Base-by-base conservation (phyloP, 2,113 vertebrate species). In the Anguilla japonica region DNA sequence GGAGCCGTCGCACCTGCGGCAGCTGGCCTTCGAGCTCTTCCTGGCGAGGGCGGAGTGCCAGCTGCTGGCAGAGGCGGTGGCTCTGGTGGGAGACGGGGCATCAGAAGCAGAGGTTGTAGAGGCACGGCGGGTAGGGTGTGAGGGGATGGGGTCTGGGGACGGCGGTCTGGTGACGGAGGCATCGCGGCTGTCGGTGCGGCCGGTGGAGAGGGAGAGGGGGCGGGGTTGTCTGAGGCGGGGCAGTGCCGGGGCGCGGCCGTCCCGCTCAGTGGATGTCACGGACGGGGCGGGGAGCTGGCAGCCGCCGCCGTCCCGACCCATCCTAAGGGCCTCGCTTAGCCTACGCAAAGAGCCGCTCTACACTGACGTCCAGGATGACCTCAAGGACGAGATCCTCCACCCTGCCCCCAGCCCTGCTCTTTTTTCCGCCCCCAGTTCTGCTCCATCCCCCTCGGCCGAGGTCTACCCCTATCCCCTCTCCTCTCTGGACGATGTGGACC, bases 31-130 rank as follows among this genome's bases (percentile, higher is more conserved):
- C 41, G 96, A 97, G 87, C 96, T 97, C 84, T 97, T 96, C 60
- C 86, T 97, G 93, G 96, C 96, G 89, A 94, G 94, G 84, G 94
- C 96, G 4, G 96, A 97, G 26, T 97, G 96, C 1, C 95, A 96
- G 87, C 95, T 96, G 90, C 92, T 97, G 11, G 91, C 96, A 41
- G 96, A 96, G 86, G 96, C 96, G 53, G 94, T 95, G 84, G 91
- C 95, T 9, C 95, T 96, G 87, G 95, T 96, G 86, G 96, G 96
- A n/a, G 95, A 94, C 87, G 95, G 95, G 14, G 95, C 96, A 13
- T 34, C 95, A 0, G 96, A 96, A 90, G 84, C 93, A 15, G 96
- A 96, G 0, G 93, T 96, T 2, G 87, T 97, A 34, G 91, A 90
- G 0, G 95, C 96, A 84, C 92, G 96, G 22, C 93, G 82, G 90